Evolutionary conservation across 2,888 invertebrate species (phyloP), one percentile per base, ranked within the genome.

Genomic region (Yponomeuta malinellus): DNA sequence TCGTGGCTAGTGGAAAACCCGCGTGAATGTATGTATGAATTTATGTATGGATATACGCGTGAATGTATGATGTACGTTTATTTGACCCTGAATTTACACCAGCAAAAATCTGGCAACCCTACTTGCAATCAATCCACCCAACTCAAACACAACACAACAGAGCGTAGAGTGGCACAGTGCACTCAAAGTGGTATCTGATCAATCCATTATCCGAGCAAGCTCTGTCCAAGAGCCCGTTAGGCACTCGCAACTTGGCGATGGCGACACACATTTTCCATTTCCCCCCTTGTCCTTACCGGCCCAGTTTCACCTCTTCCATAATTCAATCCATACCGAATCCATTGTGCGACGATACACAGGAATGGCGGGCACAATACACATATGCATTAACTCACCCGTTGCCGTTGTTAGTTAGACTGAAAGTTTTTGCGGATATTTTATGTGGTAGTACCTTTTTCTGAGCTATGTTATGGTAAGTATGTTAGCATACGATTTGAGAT

Each of bases 261-360:
- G 65, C 75, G 75, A 91, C 91, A 90, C 86, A 89, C 87, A 91
- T 91, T 91, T 90, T 89, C 91, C 90, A 91, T 92, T 91, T 87
- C 87, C 88, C 84, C 83, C 80, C 83, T 82, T 82, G 84, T 83
- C 83, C 82, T 85, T 80, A 79, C 77, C 83, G 84, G 82, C 85
- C 82, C 84, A 85, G 84, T 85, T 87, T 83, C 83, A 79, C 84
- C 84, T 84, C 84, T 85, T 86, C 87, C 87, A 89, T 90, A 89
- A 90, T 90, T 91, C 88, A 89, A 89, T 88, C 85, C 85, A 86
- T 83, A 87, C 84, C 77, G 83, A 86, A 84, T 87, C 84, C 82
- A 90, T 88, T 89, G 87, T 87, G 83, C 76, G 77, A 80, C 81
- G 81, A 82, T 79, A 79, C 76, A 76, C 76, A 74, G 72, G 74